Base-by-base conservation (phyloP, 1,140 invertebrate species). In the Triops longicaudatus region DNA sequence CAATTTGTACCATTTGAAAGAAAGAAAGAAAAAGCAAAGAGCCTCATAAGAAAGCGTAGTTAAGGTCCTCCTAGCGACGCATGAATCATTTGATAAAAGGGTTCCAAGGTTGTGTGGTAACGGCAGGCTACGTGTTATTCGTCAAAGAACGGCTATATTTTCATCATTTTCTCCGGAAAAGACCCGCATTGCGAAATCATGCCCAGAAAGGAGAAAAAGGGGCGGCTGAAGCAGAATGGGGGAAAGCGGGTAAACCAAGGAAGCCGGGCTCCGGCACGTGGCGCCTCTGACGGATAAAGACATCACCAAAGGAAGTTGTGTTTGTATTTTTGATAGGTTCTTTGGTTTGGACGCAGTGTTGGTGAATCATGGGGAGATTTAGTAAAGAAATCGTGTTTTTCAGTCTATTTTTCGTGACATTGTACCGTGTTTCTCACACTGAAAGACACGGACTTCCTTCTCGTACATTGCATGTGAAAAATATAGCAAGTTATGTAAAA, bases 341-440 rank as follows among this genome's bases (percentile, higher is more conserved):
- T 37, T 17, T 63, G 5, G 50, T 63, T 0, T 22, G 50, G 50
- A 63, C 50, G 50, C 50, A 0, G 50, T 63, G 50, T 63, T 63
- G 50, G 14, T 22, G n/a, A 63, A 63, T 63, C n/a, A 63, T 63
- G 50, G 50, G 50, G 50, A 63, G 22, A 63, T 63, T 63, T 63
- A 63, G 50, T 63, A 63, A 63, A 63, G 50, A 63, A 63, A 63
- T 63, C 17, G 50, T 63, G 50, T 63, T 63, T 63, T 63, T 63
- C 17, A 63, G 50, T 22, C 50, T 63, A 3, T 63, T 63, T 63
- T 63, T 63, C 22, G 50, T 63, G 4, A 63, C 50, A 1, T 63
- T 0, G 50, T n/a, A 63, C 50, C 50, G 22, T 5, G 50, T 63
- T 22, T 22, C 5, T 10, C 14, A 22, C 14, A 17, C 0, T 5